A percentile compares a stretch with the other conserved stretches of the same genome.
These are phyloP conservation scores for Ricordea florida DNA, from an alignment of 92 coral and sea anemone genomes.

Conservation along the genomic window DNA sequence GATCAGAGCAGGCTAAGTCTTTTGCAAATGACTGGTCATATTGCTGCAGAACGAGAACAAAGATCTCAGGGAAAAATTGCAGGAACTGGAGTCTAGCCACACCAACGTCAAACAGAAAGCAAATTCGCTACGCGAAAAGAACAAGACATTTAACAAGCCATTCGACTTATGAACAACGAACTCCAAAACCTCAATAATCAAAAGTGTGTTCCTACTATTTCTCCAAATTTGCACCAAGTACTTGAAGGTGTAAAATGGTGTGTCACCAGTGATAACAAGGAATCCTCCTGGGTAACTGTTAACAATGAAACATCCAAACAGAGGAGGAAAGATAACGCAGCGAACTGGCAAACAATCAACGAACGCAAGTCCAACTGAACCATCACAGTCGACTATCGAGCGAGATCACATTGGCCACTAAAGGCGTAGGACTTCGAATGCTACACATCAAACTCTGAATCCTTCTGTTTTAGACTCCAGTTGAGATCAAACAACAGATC, in stretches of 20 bases:
- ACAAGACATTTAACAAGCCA: not conserved
- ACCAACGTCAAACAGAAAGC: not conserved
- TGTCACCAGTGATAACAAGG: not conserved
- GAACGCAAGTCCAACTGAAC: too few species aligned
- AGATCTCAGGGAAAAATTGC: not conserved
- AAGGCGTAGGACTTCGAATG: slow-evolving; percentile 49
- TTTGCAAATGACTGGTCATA: slow-evolving; percentile 8
- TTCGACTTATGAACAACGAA: not conserved
- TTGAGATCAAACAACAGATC: too few species aligned
- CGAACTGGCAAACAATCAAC: not conserved
- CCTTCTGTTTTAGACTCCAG: too few species aligned
- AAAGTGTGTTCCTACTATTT: not conserved
- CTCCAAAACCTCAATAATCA: not conserved
- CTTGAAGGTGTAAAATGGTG: not conserved
- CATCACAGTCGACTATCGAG: too few species aligned
- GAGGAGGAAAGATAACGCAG: not conserved
- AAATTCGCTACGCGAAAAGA: not conserved
- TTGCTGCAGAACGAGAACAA: not conserved
- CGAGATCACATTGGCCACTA: not conserved
- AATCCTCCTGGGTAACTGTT: not conserved
- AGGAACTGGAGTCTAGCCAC: not conserved
- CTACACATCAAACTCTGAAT: slow-evolving; percentile 54
- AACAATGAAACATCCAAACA: not conserved
- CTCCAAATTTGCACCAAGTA: not conserved
- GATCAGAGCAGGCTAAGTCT: too few species aligned